Percentiles rank a stretch among this genome's conserved stretches.
Conservation (phyloP, 2,888 invertebrate genomes). For the Trachelus tabidus region DNA sequence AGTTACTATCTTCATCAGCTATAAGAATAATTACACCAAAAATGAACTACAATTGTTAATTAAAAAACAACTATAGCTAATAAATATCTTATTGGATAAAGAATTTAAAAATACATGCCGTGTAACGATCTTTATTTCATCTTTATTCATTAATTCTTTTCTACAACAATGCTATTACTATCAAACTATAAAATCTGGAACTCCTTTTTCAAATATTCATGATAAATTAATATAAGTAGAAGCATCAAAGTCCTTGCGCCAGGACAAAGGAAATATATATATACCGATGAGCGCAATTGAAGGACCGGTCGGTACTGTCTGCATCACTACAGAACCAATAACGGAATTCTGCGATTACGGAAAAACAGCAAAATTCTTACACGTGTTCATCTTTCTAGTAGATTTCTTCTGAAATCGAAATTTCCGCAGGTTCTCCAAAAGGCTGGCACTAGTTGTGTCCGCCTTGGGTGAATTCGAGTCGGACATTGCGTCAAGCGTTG, state of each 20-base stretch:
- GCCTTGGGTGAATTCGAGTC: constrained; percentile 58
- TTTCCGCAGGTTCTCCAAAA: constrained; percentile 74
- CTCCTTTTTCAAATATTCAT: not conserved
- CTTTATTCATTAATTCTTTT: not conserved
- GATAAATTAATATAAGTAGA: not conserved
- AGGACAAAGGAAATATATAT: not conserved
- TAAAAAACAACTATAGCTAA: not conserved
- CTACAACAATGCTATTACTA: not conserved
- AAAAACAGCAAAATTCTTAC: constrained; percentile 37
- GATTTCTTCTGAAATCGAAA: constrained; percentile 78
- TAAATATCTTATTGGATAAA: not conserved
- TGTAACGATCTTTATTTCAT: not conserved
- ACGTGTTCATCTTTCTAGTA: constrained; percentile 50
- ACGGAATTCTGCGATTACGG: not conserved
- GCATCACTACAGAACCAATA: not conserved
- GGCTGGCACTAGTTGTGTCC: constrained; percentile 69
- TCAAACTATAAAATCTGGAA: not conserved
- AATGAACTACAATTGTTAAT: not conserved
- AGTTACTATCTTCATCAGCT: constrained; percentile 63
- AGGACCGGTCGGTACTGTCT: not conserved
- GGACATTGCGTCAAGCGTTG: constrained; percentile 50
- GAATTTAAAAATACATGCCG: not conserved
- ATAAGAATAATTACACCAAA: constrained; percentile 13
- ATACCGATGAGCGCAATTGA: not conserved
- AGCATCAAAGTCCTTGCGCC: not conserved